These are phyloP conservation scores for Ifrita kowaldi DNA, from an alignment of 2,113 vertebrate genomes.

Conservation along the genomic window DNA sequence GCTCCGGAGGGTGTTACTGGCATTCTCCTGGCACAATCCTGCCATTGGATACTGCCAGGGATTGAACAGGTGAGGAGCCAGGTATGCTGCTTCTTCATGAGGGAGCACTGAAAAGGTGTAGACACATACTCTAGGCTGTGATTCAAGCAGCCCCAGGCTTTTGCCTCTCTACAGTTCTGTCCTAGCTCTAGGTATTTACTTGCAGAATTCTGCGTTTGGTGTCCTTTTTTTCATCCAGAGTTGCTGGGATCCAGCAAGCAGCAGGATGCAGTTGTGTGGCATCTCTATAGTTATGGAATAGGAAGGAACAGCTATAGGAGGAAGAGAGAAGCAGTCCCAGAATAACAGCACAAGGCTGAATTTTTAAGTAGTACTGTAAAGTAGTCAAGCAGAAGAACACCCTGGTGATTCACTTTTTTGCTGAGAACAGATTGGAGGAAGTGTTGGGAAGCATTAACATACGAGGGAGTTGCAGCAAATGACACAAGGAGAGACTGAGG, in stretches of 20 bases:
- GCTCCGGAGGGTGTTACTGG: conserved; percentile 85
- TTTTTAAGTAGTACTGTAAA: not conserved
- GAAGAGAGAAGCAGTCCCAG: not conserved
- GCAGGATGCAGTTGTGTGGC: not conserved
- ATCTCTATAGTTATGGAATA: not conserved
- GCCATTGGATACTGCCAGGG: conserved; percentile 94
- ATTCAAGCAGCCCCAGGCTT: not conserved
- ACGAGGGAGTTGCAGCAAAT: not conserved
- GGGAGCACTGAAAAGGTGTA: not conserved
- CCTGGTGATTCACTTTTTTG: not conserved
- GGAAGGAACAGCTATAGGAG: not conserved
- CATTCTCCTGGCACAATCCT: conserved; percentile 94
- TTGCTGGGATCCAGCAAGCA: not conserved
- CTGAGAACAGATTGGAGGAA: not conserved
- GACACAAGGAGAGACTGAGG: not conserved
- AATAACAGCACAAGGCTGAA: not conserved
- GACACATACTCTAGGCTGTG: not conserved
- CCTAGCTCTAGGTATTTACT: not conserved
- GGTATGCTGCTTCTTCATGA: not conserved
- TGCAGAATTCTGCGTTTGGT: not conserved
- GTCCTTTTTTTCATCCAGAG: not conserved
- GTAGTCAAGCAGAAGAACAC: not conserved
- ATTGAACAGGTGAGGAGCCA: conserved; percentile 84
- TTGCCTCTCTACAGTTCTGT: not conserved
- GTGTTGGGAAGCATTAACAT: not conserved